Base-by-base conservation (phyloP, 2,888 invertebrate genomes). In the Tholera decimalis region DNA sequence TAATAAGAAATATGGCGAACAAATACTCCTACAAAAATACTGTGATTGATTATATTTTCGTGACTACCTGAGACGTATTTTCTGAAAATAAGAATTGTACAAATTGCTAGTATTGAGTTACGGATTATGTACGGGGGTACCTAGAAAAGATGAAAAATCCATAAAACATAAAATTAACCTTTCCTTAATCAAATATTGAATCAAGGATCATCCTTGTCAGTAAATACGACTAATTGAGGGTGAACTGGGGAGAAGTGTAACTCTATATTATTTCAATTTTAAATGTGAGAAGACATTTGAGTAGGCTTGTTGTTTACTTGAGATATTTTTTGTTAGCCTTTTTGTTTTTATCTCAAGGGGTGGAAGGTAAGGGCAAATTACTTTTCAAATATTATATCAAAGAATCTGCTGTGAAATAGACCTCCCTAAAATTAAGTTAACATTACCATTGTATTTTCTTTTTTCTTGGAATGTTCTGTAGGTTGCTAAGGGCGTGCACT, bases 41-140 rank as follows among this genome's bases (percentile, higher is more conserved):
- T 65, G 33, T 56, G 71, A 79, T 79, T 74, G 78, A 74, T 79
- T 65, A 1, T 63, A 54, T 81, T 68, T 70, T 39, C 62, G 59
- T 20, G 58, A 67, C 58, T 47, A 28, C 49, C n/a, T 57, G 28
- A 54, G 35, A n/a, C 15, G 18, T 33, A 6, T 53, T 28, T n/a
- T 28, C 24, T 7, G 46, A n/a, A 53, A 61, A 46, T 49, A 53
- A 13, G 0, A 41, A 49, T 57, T 54, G 8, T 53, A 47, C 8
- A 49, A 39, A 51, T 41, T 15, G 9, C 7, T 24, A 5, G 20
- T 26, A 50, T 22, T n/a, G 8, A 18, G 1, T 35, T 20, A 5
- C 3, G 0, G 15, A 13, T 24, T 26, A 11, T 7, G 15, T 55
- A 24, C n/a, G n/a, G n/a, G n/a, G n/a, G n/a, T n/a, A n/a, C n/a